Base-by-base conservation (phyloP, 2,113 vertebrate genomes). In the Periophthalmodon schlosseri region DNA sequence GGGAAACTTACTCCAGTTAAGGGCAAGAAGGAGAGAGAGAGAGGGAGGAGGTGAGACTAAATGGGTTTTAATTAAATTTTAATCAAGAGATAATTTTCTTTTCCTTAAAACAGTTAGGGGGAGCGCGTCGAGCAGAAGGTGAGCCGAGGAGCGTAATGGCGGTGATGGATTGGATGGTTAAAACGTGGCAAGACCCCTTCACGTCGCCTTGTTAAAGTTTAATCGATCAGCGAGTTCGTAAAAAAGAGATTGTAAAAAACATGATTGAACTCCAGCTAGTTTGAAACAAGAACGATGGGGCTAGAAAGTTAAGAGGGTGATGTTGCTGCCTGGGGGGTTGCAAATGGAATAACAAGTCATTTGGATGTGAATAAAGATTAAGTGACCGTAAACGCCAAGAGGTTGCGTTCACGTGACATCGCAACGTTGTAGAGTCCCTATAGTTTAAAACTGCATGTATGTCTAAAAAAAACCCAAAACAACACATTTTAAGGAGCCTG, bases 61-160 rank as follows among this genome's bases (percentile, higher is more conserved):
- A 92, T 89, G 72, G 81, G 82, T 91, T 90, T 88, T 91, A 92
- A 94, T 94, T 93, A 91, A 87, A 94, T 91, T 93, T 94, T 92
- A 94, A 94, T 94, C 92, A 91, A 85, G 74, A 89, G 85, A 88
- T 93, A 86, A 90, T 92, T 91, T 90, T 77, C 75, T 80, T 73
- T 82, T 88, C 79, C 75, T 76, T 57, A 76, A 79, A 81, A 81
- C 87, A 77, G 86, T 92, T 91, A 92, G 70, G 69, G 76, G 73
- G 82, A 86, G 71, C 34, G 52, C 20, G 52, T n/a, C 13, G 81
- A 83, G 85, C 68, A 50, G 80, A 83, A 75, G 70, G 82, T 13
- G n/a, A 78, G 73, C 72, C 67, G 70, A 70, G 71, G 85, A 77
- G 75, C 68, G 73, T 50, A 64, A 52, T 34, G 70, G 72, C 74